phyloP scores from a whole-genome alignment of 2,888 invertebrate genomes.

The Zaprionus obscuricornis region DNA sequence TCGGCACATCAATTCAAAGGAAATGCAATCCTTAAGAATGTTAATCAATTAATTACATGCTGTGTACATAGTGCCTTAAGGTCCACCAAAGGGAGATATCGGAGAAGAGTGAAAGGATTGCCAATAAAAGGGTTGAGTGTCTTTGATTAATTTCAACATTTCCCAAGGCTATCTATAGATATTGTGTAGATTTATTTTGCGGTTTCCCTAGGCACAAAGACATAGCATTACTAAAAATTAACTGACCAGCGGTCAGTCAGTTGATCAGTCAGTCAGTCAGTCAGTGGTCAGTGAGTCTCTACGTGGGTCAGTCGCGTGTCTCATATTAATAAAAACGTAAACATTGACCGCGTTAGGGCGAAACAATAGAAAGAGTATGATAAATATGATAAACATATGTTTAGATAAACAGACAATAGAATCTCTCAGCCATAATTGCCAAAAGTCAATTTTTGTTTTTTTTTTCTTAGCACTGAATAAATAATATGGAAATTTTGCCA shows the following conservation, averaged over 20 bases:
- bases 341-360: constrained; percentile 62
- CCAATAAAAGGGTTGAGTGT: constrained; percentile 47
- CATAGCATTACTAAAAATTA: constrained; percentile 36
- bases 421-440: too few relatives aligned
- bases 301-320: constrained; percentile 69
- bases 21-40: constrained; percentile 73
- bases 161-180: constrained; percentile 65
- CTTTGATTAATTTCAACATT: constrained; percentile 70
- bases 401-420: too few relatives aligned
- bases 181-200: constrained; percentile 41
- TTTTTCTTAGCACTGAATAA: too few relatives aligned
- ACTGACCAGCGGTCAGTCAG: constrained; percentile 72
- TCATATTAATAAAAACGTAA: constrained; percentile 70
- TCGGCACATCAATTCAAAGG: constrained; percentile 65
- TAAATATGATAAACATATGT: constrained; percentile 12
- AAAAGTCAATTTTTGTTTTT: constrained; percentile 9
- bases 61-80: constrained; percentile 55
- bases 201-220: constrained; percentile 24
- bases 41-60: constrained; percentile 82
- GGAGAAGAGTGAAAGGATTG: constrained; percentile 46
- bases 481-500: too few relatives aligned
- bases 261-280: too few relatives aligned
- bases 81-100: constrained; percentile 12
- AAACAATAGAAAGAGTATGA: constrained; percentile 35
- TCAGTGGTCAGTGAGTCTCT: too few relatives aligned